Evolutionary conservation across 1,140 invertebrate genomes (phyloP).

Genomic region (Tetramorium parvispinum): DNA sequence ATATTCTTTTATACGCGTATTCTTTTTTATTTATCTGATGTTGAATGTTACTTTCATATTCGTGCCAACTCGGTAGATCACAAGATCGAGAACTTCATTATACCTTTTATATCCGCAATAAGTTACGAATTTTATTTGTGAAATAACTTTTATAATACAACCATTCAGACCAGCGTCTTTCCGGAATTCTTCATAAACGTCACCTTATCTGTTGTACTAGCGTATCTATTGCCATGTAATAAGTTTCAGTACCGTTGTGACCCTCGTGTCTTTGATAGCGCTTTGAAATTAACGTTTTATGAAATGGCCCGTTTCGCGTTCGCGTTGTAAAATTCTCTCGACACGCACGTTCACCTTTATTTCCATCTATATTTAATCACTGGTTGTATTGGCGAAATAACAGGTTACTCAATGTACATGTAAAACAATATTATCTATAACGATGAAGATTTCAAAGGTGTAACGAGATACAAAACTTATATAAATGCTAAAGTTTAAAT

Average conservation of each 20-base stretch:
- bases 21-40: neutral
- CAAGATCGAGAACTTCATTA: neutral
- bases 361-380: conserved; percentile 17
- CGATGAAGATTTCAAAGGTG: neutral
- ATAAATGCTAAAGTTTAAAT: conserved; percentile 15
- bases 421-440: conserved; percentile 1
- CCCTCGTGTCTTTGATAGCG: neutral
- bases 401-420: neutral
- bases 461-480: neutral
- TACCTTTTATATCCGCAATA: neutral
- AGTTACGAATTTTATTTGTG: conserved; percentile 13
- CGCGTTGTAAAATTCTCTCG: neutral
- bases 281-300: conserved; percentile 9
- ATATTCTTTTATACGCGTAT: neutral
- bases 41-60: neutral
- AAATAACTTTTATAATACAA: neutral
- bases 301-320: neutral
- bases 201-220: neutral
- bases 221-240: neutral
- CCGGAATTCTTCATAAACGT: conserved; percentile 21
- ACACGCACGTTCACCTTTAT: neutral
- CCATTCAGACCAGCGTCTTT: neutral
- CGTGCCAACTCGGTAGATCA: neutral
- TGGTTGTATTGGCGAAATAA: neutral
- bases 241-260: neutral